Evolutionary conservation across 2,113 vertebrate genomes (phyloP).

Genomic region (Manacus vitellinus): DNA sequence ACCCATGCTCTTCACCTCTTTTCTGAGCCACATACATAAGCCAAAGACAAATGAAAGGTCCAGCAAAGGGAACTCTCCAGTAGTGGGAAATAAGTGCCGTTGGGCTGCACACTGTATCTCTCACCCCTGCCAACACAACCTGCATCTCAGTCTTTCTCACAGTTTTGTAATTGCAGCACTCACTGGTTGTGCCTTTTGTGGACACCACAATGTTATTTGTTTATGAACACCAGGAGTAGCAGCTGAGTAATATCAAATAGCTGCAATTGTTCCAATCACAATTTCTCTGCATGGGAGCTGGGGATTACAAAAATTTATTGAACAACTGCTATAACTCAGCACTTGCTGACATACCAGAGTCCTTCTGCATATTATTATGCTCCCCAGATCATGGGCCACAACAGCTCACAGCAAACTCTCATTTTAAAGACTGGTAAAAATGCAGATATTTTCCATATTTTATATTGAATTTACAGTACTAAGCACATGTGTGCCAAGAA

Average conservation of each 20-base stretch:
- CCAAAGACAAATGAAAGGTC: neutral
- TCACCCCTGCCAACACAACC: neutral
- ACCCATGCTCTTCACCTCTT: neutral
- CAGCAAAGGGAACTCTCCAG: neutral
- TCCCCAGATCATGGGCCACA: neutral
- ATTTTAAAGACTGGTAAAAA: neutral
- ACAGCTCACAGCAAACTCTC: neutral
- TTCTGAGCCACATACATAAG: neutral
- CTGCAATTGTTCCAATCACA: neutral
- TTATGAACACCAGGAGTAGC: neutral
- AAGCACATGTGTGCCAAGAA: neutral
- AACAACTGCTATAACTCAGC: neutral
- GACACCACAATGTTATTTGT: neutral
- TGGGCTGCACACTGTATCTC: neutral
- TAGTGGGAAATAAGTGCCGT: neutral
- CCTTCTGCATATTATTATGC: neutral
- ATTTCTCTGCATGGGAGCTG: neutral
- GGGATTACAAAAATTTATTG: neutral
- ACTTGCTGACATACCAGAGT: neutral
- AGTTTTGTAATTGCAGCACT: neutral
- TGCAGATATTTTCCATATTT: neutral
- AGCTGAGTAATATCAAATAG: neutral
- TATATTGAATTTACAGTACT: neutral
- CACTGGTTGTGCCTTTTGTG: neutral
- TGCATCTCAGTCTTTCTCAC: neutral